Base-by-base conservation (phyloP, 2,888 invertebrate genomes). In the Eilema griseolum region DNA sequence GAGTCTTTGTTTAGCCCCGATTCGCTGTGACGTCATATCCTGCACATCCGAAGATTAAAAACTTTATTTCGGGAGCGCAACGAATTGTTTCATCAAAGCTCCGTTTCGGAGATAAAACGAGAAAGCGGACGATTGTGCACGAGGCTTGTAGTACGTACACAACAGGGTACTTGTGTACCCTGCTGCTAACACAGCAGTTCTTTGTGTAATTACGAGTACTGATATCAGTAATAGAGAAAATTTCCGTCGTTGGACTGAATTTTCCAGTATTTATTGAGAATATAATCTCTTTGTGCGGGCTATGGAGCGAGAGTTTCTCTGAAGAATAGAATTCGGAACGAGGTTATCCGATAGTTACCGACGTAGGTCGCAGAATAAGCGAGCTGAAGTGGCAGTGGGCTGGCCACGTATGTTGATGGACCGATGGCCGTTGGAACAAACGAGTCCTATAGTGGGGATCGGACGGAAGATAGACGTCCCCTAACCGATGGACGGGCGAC, bases 21-120 rank as follows among this genome's bases (percentile, higher is more conserved):
- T 82, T 70, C 75, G 69, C 61, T 71, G 68, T 66, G 74, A 72
- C 76, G 74, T 75, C 76, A 76, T 73, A 76, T 82, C 82, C 75
- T 74, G 74, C 74, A 76, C 79, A 77, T 76, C 70, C 75, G 71
- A 75, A 80, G 74, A 81, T 81, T 76, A 83, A 82, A 79, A 81
- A 80, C 80, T 83, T 85, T 85, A 83, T 85, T 85, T 85, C 71
- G 73, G 80, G 68, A 76, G 73, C 74, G 77, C 78, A 77, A 77
- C 83, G 73, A 78, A 84, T 85, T 83, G 83, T 85, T 84, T 85
- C 81, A 85, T 84, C 81, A 82, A 78, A 83, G 78, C 79, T 71
- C 70, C 76, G 80, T 80, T 77, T 75, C 62, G 57, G 71, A 74
- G 69, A 84, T 82, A 73, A 84, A 83, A 78, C 78, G 74, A 80